Base-by-base conservation (phyloP, 2,888 invertebrate species). In the Noctua comes region DNA sequence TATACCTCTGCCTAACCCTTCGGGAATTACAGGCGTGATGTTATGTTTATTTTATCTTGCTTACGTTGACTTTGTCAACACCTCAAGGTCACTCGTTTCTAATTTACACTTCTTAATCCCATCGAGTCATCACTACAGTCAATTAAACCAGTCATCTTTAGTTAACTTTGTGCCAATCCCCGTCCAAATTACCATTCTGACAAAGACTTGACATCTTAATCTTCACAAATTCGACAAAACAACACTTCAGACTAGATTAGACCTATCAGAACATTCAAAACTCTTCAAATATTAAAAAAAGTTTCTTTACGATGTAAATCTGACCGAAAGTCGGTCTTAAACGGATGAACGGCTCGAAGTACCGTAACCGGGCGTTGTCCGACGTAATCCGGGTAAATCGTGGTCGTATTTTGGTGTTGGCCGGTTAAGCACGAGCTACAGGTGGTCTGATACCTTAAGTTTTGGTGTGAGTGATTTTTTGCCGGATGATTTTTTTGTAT, bases 351-450 rank as follows among this genome's bases (percentile, higher is more conserved):
- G 62, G 86, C 64, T 48, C 57, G 40, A 57, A 79, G 77, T 62
- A 68, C 82, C 82, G 78, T 86, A 75, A 84, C 86, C 78, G 83
- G 85, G 86, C 79, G 78, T 74, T 88, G 88, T 84, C 83, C 82
- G 74, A 31, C 73, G 75, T 88, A 88, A 88, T 88, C 88, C 87
- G 77, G 83, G 85, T 80, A 85, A 88, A 88, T 80, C 88, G 79
- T 80, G 80, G 77, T 64, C 85, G 76, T 82, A 85, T 85, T 83
- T 78, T 80, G 81, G 78, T 81, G 77, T 80, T 73, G 78, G 68
- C 78, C 73, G 69, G 86, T 79, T 85, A 86, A 88, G 77, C 84
- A 72, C 40, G 31, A 76, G 78, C 89, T 71, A 88, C 88, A 88
- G 88, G 88, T 88, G 85, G 57, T 27, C 43, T 27, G 18, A 54